These are phyloP conservation scores for Nansenia antarctica DNA, from an alignment of 2,113 vertebrate genomes.

Conservation along the genomic window DNA sequence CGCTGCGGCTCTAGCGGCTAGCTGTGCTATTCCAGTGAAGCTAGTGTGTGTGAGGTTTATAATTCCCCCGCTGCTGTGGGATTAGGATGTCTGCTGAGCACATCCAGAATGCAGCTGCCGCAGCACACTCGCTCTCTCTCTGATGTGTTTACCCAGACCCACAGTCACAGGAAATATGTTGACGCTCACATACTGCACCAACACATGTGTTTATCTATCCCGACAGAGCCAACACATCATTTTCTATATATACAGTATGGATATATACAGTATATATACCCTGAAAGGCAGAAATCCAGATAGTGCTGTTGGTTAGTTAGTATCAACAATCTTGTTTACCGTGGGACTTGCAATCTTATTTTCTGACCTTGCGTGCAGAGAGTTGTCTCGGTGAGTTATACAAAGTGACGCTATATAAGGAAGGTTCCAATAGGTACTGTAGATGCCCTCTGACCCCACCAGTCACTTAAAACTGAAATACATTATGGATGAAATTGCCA, in stretches of 20 bases:
- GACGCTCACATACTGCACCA: constrained; percentile 15
- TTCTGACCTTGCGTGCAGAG: not conserved
- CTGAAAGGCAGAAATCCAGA: not conserved
- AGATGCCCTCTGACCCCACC: not conserved
- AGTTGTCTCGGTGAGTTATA: not conserved
- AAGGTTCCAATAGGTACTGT: not conserved
- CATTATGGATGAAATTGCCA: not conserved
- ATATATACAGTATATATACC: too few relatives aligned
- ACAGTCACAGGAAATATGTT: constrained; percentile 17
- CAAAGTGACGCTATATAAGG: not conserved
- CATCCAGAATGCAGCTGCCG: constrained; percentile 20
- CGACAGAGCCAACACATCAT: not conserved
- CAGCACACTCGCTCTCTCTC: not conserved
- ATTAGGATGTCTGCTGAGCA: constrained; percentile 43
- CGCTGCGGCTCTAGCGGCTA: not conserved
- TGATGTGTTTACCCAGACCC: constrained; percentile 43
- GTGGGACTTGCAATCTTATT: not conserved
- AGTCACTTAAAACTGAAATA: not conserved
- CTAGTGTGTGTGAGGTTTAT: constrained; percentile 9
- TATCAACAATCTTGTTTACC: not conserved
- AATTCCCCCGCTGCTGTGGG: constrained; percentile 38
- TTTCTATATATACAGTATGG: too few relatives aligned
- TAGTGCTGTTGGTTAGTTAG: not conserved
- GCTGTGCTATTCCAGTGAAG: constrained; percentile 28
- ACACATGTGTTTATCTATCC: not conserved